Percentiles rank a stretch among this genome's conserved stretches.
phyloP scores from a whole-genome alignment of 2,888 invertebrate species.

The Drosophila diplacantha region DNA sequence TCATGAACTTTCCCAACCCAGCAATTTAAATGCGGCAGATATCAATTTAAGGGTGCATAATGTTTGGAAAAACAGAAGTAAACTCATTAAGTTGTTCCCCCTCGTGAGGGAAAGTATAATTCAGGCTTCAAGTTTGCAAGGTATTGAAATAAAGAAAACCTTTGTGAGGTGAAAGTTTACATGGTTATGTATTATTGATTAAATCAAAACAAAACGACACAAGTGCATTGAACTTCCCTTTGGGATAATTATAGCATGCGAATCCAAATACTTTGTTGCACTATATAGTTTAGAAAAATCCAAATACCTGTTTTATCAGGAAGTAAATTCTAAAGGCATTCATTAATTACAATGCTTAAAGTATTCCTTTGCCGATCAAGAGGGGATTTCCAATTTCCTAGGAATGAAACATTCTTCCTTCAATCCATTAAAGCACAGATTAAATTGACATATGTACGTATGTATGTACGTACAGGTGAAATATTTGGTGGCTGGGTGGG shows the following conservation, averaged over 20 bases:
- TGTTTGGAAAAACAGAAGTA: background rate
- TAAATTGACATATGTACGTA: slow-evolving; percentile 5
- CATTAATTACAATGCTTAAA: background rate
- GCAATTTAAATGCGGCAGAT: background rate
- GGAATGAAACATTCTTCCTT: background rate
- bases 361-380: background rate
- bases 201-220: background rate
- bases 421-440: slow-evolving; percentile 1
- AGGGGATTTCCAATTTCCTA: background rate
- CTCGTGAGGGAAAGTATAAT: background rate
- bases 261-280: background rate
- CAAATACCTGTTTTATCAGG: background rate
- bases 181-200: background rate
- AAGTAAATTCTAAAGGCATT: background rate
- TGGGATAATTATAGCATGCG: no score
- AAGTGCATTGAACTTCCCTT: background rate
- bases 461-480: background rate
- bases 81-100: background rate
- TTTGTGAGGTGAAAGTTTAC: background rate
- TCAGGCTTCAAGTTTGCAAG: background rate
- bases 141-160: background rate
- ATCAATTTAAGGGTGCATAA: slow-evolving; percentile 1
- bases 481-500: slow-evolving; percentile 1
- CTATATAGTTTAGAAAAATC: no score
- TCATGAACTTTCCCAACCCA: background rate